Evolutionary conservation across 2,797 vertebrate species (phyloP).

Genomic region (Clarias pachynema): DNA sequence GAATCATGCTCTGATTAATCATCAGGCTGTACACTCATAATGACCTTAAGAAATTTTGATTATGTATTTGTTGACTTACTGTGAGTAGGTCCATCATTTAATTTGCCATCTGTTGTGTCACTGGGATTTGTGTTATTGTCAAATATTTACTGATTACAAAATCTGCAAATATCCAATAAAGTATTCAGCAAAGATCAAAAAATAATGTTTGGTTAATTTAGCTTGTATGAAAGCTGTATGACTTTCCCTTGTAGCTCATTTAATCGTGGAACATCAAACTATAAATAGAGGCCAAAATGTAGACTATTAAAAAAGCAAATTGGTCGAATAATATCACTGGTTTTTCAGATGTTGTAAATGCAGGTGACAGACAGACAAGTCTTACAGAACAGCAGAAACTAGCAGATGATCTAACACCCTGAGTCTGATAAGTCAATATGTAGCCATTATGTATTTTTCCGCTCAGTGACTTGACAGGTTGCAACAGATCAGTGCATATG

Average conservation of each 20-base stretch:
- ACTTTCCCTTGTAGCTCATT: background rate
- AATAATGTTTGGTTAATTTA: background rate
- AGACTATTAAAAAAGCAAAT: background rate
- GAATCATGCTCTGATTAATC: background rate
- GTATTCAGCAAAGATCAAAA: background rate
- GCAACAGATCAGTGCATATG: background rate
- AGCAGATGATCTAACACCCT: background rate
- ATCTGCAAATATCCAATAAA: background rate
- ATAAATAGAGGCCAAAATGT: background rate
- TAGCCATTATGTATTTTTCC: background rate
- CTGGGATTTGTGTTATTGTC: background rate
- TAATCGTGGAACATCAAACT: background rate
- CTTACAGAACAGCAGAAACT: background rate
- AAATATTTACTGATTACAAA: background rate
- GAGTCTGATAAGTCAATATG: background rate
- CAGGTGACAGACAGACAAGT: background rate
- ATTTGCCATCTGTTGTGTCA: background rate
- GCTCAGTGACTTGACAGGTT: background rate
- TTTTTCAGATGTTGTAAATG: background rate
- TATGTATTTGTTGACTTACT: background rate
- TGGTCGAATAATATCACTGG: background rate
- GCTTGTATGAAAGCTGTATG: background rate
- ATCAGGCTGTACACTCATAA: background rate
- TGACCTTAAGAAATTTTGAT: background rate
- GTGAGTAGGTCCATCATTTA: background rate